Conservation (phyloP, 2,797 vertebrate species). For the Oryzias dopingdopingensis region DNA sequence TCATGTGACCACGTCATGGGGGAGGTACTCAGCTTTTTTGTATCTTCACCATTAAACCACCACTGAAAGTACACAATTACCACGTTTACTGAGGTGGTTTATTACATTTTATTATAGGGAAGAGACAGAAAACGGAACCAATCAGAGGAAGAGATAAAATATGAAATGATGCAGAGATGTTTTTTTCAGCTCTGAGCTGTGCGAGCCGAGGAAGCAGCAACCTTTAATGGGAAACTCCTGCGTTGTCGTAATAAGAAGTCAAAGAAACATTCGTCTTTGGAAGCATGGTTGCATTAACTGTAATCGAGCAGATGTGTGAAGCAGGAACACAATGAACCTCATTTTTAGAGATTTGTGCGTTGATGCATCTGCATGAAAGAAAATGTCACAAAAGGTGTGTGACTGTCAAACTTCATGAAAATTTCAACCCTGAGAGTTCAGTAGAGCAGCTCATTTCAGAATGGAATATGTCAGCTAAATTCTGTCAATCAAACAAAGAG, state of each 20-base stretch:
- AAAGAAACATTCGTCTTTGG: background rate
- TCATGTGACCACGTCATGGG: no score
- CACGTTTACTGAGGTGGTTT: background rate
- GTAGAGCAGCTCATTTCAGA: no score
- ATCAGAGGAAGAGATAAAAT: background rate
- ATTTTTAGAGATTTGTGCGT: slow-evolving; percentile 8
- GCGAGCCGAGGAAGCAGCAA: background rate
- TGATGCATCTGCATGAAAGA: slow-evolving; percentile 21
- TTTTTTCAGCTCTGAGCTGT: background rate
- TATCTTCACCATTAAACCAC: no score
- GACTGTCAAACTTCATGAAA: background rate
- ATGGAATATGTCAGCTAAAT: no score
- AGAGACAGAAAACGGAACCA: background rate
- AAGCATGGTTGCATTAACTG: slow-evolving; percentile 9
- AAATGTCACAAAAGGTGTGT: background rate
- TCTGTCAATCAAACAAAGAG: no score
- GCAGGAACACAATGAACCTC: slow-evolving; percentile 22
- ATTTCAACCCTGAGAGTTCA: slow-evolving; percentile 9
- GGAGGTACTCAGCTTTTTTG: no score
- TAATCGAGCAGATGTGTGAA: background rate
- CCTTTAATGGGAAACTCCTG: background rate
- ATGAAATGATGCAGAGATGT: background rate
- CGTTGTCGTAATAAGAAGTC: slow-evolving; percentile 2
- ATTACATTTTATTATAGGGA: background rate
- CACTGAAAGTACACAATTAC: no score